A percentile compares a stretch with the other conserved stretches of the same genome.
These are phyloP conservation scores for Phoxinus dragarum DNA, from an alignment of 2,797 vertebrate genomes.

Conservation along the genomic window DNA sequence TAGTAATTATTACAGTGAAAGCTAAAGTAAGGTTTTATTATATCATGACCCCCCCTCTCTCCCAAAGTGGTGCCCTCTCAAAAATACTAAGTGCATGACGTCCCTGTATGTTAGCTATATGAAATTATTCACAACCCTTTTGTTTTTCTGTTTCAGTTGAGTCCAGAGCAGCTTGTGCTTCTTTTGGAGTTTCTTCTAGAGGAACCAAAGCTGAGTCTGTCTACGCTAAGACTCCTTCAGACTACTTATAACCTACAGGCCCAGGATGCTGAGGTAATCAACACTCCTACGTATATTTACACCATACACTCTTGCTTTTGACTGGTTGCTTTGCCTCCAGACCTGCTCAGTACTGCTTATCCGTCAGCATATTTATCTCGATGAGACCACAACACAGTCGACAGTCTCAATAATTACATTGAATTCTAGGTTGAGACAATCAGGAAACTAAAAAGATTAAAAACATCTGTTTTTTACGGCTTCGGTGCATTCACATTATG, in stretches of 20 bases:
- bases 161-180: constrained; percentile 90
- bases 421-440: not conserved
- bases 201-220: constrained; percentile 79
- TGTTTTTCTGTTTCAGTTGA: constrained; percentile 81
- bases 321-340: not conserved
- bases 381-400: not conserved
- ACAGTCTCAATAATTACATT: not conserved
- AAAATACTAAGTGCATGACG: not conserved
- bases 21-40: too few species aligned
- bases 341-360: not conserved
- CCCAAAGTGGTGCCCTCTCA: not conserved
- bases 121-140: constrained; percentile 17
- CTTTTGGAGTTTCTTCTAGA: constrained; percentile 91
- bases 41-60: too few species aligned
- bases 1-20: too few species aligned
- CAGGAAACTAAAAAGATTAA: not conserved
- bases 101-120: not conserved
- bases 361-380: not conserved
- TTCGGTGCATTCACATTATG: not conserved
- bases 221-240: constrained; percentile 78
- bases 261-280: constrained; percentile 91
- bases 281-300: constrained; percentile 23
- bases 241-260: constrained; percentile 79
- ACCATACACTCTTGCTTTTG: not conserved
- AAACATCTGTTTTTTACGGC: constrained; percentile 17